Evolutionary conservation across 2,797 vertebrate genomes (phyloP).

Genomic region (Nyctalus aviator): DNA sequence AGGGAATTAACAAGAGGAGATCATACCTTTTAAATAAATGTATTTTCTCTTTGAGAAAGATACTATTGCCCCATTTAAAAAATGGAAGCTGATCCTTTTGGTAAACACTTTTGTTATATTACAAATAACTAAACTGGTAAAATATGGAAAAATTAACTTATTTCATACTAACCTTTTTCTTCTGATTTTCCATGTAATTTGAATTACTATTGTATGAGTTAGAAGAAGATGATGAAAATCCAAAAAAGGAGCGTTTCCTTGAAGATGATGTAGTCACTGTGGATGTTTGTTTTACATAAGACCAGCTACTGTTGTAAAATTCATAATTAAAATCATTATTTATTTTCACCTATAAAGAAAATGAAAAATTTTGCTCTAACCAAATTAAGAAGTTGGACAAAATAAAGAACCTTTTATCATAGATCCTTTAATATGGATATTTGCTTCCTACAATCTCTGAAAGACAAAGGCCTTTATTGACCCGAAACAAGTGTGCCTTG

Average conservation of each 20-base stretch:
- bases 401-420: not conserved
- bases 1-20: not conserved
- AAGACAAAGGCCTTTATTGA: conserved; percentile 14
- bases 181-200: conserved; percentile 18
- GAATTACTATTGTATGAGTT: not conserved
- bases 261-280: conserved; percentile 69
- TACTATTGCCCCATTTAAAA: conserved; percentile 9
- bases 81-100: conserved; percentile 21
- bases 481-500: not conserved
- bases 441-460: not conserved
- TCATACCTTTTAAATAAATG: conserved; percentile 28
- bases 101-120: conserved; percentile 43
- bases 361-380: conserved; percentile 12
- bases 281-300: conserved; percentile 89
- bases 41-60: not conserved
- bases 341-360: conserved; percentile 90
- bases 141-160: conserved; percentile 13
- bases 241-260: rapidly evolving
- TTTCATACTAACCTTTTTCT: conserved; percentile 87
- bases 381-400: not conserved
- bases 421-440: not conserved
- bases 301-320: conserved; percentile 95
- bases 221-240: not conserved
- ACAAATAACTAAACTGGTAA: conserved; percentile 7
- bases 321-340: conserved; percentile 95